These are phyloP conservation scores for Ranitomeya imitator DNA, from an alignment of 2,113 vertebrate genomes.

Conservation along the genomic window DNA sequence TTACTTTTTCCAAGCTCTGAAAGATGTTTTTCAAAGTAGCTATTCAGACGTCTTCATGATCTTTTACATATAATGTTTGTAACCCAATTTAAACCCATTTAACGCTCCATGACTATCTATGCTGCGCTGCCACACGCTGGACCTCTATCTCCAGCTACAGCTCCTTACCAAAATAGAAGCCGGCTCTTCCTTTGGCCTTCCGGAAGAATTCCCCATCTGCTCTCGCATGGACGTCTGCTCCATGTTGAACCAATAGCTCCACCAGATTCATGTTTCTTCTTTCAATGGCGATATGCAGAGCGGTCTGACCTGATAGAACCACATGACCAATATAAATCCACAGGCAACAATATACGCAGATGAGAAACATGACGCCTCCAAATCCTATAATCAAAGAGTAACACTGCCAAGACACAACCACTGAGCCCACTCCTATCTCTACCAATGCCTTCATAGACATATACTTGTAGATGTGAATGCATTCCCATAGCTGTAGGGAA, in stretches of 20 bases:
- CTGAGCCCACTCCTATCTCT: too few relatives aligned
- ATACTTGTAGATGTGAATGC: too few relatives aligned
- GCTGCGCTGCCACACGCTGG: too few relatives aligned
- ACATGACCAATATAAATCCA: not conserved
- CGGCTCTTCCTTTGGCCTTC: constrained; percentile 78
- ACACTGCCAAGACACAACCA: not conserved
- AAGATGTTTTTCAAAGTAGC: too few relatives aligned
- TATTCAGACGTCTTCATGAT: too few relatives aligned
- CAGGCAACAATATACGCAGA: not conserved
- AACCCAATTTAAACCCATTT: too few relatives aligned
- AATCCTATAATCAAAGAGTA: not conserved
- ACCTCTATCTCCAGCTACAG: not conserved
- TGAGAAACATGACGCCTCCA: not conserved
- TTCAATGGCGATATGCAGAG: constrained; percentile 93
- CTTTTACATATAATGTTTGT: too few relatives aligned
- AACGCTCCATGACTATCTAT: too few relatives aligned
- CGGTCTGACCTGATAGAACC: constrained; percentile 83
- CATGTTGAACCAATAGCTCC: constrained; percentile 84
- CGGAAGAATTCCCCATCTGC: constrained; percentile 93
- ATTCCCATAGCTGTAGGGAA: too few relatives aligned
- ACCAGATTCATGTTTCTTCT: constrained; percentile 84
- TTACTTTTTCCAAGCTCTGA: too few relatives aligned
- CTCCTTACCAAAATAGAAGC: constrained; percentile 90
- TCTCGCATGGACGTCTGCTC: constrained; percentile 86
- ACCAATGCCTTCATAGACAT: too few relatives aligned